phyloP scores from a whole-genome alignment of 2,113 vertebrate species.

The Dicerorhinus sumatrensis region DNA sequence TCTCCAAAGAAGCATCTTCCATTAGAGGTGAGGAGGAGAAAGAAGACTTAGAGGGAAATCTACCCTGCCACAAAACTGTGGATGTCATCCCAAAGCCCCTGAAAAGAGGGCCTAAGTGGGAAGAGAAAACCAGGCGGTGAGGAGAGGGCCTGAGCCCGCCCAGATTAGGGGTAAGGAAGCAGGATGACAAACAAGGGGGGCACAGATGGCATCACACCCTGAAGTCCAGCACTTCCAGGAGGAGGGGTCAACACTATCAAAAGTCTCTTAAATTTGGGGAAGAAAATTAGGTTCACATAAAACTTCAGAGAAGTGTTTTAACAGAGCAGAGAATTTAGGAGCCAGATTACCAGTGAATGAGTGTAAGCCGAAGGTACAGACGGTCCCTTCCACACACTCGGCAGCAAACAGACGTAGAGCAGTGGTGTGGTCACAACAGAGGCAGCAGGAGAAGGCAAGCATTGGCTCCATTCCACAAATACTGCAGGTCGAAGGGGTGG shows the following conservation, averaged over 20 bases:
- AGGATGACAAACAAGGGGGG: neutral
- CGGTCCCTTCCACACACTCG: neutral
- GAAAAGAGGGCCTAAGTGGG: neutral
- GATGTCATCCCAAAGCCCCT: neutral
- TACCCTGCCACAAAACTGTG: neutral
- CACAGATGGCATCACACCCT: too few relatives aligned
- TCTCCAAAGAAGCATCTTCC: neutral
- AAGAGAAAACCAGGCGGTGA: neutral
- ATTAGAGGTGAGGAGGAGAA: neutral
- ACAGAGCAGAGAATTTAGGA: neutral
- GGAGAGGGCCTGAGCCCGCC: neutral
- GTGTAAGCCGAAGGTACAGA: neutral
- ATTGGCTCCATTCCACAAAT: neutral
- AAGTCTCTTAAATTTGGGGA: neutral
- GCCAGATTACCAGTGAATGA: neutral
- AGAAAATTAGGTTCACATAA: constrained; percentile 7
- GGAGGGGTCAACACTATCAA: neutral
- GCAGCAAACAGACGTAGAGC: neutral
- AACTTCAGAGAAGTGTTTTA: neutral
- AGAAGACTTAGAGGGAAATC: neutral
- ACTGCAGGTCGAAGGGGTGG: neutral
- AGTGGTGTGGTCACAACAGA: neutral
- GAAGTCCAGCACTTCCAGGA: neutral
- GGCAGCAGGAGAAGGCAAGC: neutral
- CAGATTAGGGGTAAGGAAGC: neutral